A percentile compares a stretch with the other conserved stretches of the same genome.
These are phyloP conservation scores for Pseudoips prasinana DNA, from an alignment of 2,888 invertebrate genomes.

Conservation along the genomic window DNA sequence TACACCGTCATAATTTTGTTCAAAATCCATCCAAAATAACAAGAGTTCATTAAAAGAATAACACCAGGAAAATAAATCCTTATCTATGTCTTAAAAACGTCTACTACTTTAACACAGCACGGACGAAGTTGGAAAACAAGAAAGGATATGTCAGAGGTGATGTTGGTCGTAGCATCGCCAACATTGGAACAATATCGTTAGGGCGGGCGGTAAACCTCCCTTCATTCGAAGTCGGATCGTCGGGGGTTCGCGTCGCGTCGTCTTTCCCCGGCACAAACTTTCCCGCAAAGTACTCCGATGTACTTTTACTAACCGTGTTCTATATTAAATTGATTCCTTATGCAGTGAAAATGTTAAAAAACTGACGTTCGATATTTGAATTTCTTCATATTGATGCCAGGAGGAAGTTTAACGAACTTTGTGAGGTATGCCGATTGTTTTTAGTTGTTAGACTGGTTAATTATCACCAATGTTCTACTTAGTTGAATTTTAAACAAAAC, in stretches of 20 bases:
- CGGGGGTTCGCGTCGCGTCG: slow-evolving; percentile 52
- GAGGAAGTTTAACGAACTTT: slow-evolving; percentile 14
- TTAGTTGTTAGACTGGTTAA: too few relatives aligned
- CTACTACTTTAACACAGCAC: too few relatives aligned
- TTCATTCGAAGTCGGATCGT: slow-evolving; percentile 44
- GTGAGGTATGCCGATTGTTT: slow-evolving; percentile 13
- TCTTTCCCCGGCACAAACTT: slow-evolving; percentile 33
- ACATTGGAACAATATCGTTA: slow-evolving; percentile 26
- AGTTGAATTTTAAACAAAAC: too few relatives aligned
- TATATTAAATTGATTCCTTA: slow-evolving; percentile 18
- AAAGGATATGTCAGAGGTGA: too few relatives aligned
- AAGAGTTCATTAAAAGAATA: too few relatives aligned
- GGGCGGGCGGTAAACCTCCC: slow-evolving; percentile 44
- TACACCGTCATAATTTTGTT: too few relatives aligned
- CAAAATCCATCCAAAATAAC: too few relatives aligned
- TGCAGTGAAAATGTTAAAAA: slow-evolving; percentile 26
- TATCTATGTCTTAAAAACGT: too few relatives aligned
- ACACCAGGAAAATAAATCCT: too few relatives aligned
- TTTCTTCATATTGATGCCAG: too few relatives aligned
- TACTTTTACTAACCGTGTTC: slow-evolving; percentile 13
- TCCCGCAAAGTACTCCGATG: slow-evolving; percentile 27
- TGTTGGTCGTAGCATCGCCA: slow-evolving; percentile 14
- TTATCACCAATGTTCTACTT: too few relatives aligned
- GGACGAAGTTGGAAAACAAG: too few relatives aligned
- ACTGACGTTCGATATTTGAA: slow-evolving; percentile 13